phyloP scores from a whole-genome alignment of 2,113 vertebrate genomes.

The Danio rerio region DNA sequence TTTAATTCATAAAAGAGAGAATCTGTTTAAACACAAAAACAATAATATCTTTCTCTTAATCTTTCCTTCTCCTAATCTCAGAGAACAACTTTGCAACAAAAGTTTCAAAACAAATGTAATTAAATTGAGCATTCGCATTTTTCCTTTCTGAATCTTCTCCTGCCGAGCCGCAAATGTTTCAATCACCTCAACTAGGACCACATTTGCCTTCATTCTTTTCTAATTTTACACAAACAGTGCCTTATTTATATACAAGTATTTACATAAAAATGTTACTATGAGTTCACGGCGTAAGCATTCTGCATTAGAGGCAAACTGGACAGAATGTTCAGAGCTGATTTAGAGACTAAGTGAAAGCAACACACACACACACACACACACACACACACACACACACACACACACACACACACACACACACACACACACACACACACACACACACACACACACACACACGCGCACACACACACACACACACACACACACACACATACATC shows the following conservation, averaged over 20 bases:
- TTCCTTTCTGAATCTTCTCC: neutral
- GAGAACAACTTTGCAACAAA: neutral
- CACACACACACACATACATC: neutral
- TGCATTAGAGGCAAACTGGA: neutral
- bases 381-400: too few relatives aligned
- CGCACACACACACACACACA: neutral
- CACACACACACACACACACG: neutral
- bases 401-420: too few relatives aligned
- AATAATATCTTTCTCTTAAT: neutral
- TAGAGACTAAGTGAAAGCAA: neutral
- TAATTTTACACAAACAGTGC: neutral
- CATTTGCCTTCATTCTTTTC: neutral
- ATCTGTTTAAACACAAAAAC: neutral
- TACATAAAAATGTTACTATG: neutral
- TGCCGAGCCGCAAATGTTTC: neutral
- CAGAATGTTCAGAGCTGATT: neutral
- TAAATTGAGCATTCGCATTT: neutral
- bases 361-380: too few relatives aligned
- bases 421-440: too few relatives aligned
- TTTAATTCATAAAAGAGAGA: conserved; percentile 37
- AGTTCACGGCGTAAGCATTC: conserved; percentile 5
- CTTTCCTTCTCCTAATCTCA: neutral
- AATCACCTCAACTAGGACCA: neutral
- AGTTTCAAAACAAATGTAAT: neutral
- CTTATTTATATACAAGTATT: neutral